Base-by-base conservation (phyloP, 2,797 vertebrate species). In the Halcyon badia region DNA sequence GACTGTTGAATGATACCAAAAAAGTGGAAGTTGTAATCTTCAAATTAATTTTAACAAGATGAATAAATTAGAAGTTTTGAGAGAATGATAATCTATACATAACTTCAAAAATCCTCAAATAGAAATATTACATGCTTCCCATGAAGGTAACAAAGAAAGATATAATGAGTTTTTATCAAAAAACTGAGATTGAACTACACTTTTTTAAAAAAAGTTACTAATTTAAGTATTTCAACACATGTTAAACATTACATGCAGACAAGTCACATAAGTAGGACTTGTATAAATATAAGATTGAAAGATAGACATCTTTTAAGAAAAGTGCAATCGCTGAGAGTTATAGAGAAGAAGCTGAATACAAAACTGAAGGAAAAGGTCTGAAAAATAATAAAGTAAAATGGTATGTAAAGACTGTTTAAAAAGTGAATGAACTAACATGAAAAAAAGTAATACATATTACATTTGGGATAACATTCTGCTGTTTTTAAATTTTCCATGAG, bases 291-390 rank as follows among this genome's bases (percentile, higher is more conserved):
- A 83, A 78, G 12, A 82, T 52, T 14, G 75, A 80, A 83, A 6
- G 9, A 21, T 3, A 8, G 10, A 60, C 5, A 51, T 24, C 10
- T 48, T 57, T 4, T 10, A 78, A 62, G 31, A 62, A 56, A 80
- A 76, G 9, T 42, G 28, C 5, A 6, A 46, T 22, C 75, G 28
- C 33, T 60, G 22, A 66, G 28, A 64, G 10, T 14, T 8, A 76
- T 11, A 54, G 14, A 31, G 51, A 86, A 94, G 9, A 84, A 92
- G 14, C 10, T 37, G 35, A 86, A 81, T 18, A 21, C 12, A 90
- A 90, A 95, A 69, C 3, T 35, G 21, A 39, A 84, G 35, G 11
- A 56, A 92, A 91, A 72, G n/a, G 20, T 66, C n/a, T 89, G 51
- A 65, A 78, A 87, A 87, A 73, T 1, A 82, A 33, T 14, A 33